Evolutionary conservation across 2,888 invertebrate species (phyloP).

Genomic region (Seira ritae): DNA sequence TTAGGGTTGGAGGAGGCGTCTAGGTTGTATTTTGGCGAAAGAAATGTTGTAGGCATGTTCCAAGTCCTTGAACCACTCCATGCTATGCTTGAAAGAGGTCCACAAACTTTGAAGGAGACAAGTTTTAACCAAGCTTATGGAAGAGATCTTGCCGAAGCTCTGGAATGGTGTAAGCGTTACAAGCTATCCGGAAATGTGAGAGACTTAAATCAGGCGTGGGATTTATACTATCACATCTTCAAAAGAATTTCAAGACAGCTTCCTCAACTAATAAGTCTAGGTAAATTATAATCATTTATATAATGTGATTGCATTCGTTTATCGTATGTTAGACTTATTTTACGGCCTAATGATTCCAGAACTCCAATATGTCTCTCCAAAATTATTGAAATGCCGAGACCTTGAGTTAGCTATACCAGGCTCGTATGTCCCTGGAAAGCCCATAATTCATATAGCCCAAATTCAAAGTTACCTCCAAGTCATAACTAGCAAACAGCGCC

Average conservation of each 20-base stretch:
- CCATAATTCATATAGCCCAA: conserved; percentile 90
- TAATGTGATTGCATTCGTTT: conserved; percentile 13
- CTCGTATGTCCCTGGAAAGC: conserved; percentile 95
- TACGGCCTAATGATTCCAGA: conserved; percentile 76
- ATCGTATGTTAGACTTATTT: background rate
- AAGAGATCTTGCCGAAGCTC: conserved; percentile 94
- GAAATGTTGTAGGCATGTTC: conserved; percentile 97
- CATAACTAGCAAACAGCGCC: conserved; percentile 98
- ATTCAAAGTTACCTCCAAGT: conserved; percentile 95
- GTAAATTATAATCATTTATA: conserved; percentile 31
- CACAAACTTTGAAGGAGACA: conserved; percentile 96
- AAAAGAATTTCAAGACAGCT: conserved; percentile 96
- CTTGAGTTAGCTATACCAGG: conserved; percentile 98
- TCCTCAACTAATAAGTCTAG: conserved; percentile 89
- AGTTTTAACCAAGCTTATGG: conserved; percentile 98
- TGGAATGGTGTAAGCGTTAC: conserved; percentile 96
- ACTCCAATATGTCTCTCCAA: conserved; percentile 96
- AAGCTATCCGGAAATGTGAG: conserved; percentile 88
- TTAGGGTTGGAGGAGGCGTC: conserved; percentile 87
- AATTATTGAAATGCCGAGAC: conserved; percentile 91
- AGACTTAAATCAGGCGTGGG: conserved; percentile 99
- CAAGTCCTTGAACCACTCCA: conserved; percentile 96
- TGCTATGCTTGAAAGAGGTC: conserved; percentile 93
- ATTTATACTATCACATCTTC: conserved; percentile 99
- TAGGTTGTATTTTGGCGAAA: conserved; percentile 95